A percentile compares a stretch with the other conserved stretches of the same genome.
These are phyloP conservation scores for Epizoanthus fatuus DNA, from an alignment of 92 coral and sea anemone species.

Conservation along the genomic window DNA sequence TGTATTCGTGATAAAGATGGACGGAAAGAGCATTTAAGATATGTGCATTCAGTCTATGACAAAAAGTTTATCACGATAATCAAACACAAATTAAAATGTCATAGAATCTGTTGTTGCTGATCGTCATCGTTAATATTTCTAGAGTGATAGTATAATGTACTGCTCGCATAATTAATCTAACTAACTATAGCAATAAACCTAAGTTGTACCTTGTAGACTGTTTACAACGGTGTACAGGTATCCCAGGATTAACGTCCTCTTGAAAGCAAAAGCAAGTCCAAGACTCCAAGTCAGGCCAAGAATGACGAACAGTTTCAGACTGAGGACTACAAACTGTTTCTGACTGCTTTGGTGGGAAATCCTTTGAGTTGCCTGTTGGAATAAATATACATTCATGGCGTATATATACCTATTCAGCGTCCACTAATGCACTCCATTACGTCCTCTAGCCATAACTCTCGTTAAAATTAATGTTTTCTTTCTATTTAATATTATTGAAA, in stretches of 20 bases:
- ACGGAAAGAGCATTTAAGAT: too few relatives aligned
- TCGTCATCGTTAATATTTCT: neutral
- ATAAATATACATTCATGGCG: neutral
- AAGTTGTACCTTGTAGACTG: constrained; percentile 3
- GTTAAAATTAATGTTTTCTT: too few relatives aligned
- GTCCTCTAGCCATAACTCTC: too few relatives aligned
- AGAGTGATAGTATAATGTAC: neutral
- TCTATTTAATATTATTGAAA: too few relatives aligned
- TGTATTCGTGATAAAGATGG: too few relatives aligned
- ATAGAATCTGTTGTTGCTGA: too few relatives aligned
- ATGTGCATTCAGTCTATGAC: too few relatives aligned
- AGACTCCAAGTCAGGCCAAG: constrained; percentile 1
- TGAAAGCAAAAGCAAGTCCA: neutral
- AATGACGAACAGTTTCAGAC: neutral
- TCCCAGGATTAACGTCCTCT: neutral
- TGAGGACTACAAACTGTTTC: constrained; percentile 2
- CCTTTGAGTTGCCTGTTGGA: neutral
- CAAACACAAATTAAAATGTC: too few relatives aligned
- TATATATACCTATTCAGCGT: too few relatives aligned
- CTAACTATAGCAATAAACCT: neutral
- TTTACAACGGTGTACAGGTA: neutral
- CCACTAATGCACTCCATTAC: too few relatives aligned
- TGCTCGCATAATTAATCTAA: too few relatives aligned
- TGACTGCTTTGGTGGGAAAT: neutral
- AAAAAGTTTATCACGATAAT: too few relatives aligned